Percentiles rank a stretch among this genome's conserved stretches.
Conservation (phyloP, 2,797 vertebrate species). For the Borostomias antarcticus region DNA sequence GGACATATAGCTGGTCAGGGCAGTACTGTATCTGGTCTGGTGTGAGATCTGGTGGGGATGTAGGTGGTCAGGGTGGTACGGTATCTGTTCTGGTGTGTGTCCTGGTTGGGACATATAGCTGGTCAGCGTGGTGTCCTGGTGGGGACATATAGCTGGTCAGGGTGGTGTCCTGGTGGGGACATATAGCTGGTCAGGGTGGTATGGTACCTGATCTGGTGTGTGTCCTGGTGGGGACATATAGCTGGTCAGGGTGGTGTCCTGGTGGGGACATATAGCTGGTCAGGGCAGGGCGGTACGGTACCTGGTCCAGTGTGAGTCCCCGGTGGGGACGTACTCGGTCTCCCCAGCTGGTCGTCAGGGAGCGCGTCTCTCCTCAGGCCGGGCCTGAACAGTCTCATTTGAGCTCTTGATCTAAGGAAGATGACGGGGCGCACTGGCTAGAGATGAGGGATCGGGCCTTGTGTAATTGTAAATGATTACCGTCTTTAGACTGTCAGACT, state of each 20-base stretch:
- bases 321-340: background rate
- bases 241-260: no score
- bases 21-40: no score
- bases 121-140: background rate
- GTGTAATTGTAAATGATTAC: slow-evolving; percentile 82
- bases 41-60: background rate
- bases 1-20: no score
- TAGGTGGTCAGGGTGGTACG: background rate
- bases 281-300: background rate
- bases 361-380: background rate
- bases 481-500: slow-evolving; percentile 66
- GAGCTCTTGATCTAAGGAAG: slow-evolving; percentile 63
- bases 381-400: slow-evolving; percentile 40
- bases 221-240: no score
- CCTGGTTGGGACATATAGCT: background rate
- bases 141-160: no score
- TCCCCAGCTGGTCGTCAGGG: background rate
- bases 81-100: background rate
- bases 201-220: no score
- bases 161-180: no score
- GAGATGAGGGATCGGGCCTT: slow-evolving; percentile 59
- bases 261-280: no score
- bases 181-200: no score
- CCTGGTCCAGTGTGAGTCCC: background rate
- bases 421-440: slow-evolving; percentile 46